Percentiles rank a stretch among this genome's conserved stretches.
Evolutionary conservation across 2,113 vertebrate genomes (phyloP).

Genomic region (Gulo gulo): DNA sequence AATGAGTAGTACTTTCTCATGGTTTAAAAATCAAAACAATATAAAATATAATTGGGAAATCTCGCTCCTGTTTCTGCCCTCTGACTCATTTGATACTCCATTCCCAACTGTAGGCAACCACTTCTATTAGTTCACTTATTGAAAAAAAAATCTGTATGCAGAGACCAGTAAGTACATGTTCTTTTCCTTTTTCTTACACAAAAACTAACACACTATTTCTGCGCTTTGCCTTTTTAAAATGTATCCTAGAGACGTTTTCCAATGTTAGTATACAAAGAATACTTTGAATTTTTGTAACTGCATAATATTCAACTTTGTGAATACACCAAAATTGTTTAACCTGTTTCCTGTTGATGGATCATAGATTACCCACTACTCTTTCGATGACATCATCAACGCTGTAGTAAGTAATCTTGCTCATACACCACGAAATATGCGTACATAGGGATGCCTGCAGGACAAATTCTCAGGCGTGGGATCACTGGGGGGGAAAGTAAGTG

Average conservation of each 20-base stretch:
- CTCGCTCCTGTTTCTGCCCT: not conserved
- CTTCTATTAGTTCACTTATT: not conserved
- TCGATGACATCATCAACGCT: not conserved
- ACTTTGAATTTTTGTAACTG: not conserved
- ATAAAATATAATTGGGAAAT: not conserved
- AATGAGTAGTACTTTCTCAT: not conserved
- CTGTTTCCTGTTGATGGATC: not conserved
- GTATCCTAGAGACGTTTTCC: not conserved
- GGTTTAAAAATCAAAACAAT: not conserved
- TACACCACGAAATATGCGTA: accelerated
- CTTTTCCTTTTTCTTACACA: not conserved
- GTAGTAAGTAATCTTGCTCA: not conserved
- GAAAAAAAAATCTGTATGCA: not conserved
- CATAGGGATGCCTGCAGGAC: not conserved
- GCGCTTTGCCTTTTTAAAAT: not conserved
- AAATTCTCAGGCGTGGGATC: not conserved
- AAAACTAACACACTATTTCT: not conserved
- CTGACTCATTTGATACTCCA: not conserved
- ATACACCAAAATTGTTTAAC: not conserved
- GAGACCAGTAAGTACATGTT: not conserved
- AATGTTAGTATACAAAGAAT: not conserved
- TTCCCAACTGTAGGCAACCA: not conserved
- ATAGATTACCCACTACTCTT: not conserved
- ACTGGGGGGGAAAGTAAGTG: not conserved
- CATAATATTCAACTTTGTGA: not conserved